Base-by-base conservation (phyloP, 23 tunicate species). In the Phallusia fumigata region DNA sequence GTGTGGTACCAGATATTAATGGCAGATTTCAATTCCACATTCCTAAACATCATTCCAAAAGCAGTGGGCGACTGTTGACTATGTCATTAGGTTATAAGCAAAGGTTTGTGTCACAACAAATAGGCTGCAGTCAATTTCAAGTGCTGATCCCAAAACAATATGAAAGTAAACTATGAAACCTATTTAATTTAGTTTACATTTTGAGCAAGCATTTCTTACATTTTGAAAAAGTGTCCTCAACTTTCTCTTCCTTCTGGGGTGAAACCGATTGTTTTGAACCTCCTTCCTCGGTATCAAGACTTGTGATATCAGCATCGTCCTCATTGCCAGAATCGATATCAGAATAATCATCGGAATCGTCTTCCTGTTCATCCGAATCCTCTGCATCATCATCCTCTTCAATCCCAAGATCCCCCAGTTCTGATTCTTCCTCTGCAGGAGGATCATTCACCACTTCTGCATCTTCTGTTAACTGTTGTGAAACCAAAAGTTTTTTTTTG, bases 321-420 rank as follows among this genome's bases (percentile, higher is more conserved):
- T 88, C 91, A 65, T 88, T 82, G 32, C 86, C 93, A 44, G 87
- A 84, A 64, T 84, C 93, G 26, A 83, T 83, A 36, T 89, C 93
- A 26, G 91, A 88, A 44, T 49, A 88, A 19, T 65, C 83, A 52
- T 82, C 86, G 12, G 79, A 65, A 49, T 81, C 85, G 6, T 64
- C 79, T 28, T 82, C 86, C 49, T 52, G 40, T 15, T 65, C 79
- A 36, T 89, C 77, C 36, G 31, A 84, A 51, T 81, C 88, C 40
- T 77, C 88, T n/a, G 77, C 80, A 5, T 45, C 84, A 31, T 83
- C 96, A 78, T 83, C 86, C 21, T 91, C 90, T 13, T 47, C 90
- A 34, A 86, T 86, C 0, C 90, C 90, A 32, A 65, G 90, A 74
- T 86, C 90, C 0, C 79, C 84, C 0, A 75, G 64, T 15, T 86